Base-by-base conservation (phyloP, 2,113 vertebrate species). In the Anthoscopus minutus region DNA sequence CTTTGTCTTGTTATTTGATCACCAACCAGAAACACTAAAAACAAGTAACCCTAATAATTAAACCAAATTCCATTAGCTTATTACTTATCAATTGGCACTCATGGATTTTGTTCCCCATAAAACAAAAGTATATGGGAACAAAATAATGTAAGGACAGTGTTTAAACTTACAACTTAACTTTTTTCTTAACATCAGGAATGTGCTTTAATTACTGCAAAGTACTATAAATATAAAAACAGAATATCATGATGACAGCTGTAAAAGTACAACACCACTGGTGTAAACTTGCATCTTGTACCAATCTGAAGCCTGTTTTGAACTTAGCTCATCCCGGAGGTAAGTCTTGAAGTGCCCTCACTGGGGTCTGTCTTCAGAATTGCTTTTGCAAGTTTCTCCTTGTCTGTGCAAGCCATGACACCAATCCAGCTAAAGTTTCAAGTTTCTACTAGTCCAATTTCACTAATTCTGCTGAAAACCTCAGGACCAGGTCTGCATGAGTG, bases 401-500 rank as follows among this genome's bases (percentile, higher is more conserved):
- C 48, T 28, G 21, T 65, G n/a, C 45, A 88, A 77, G 42, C n/a
- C 12, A 4, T 31, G 51, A 74, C 25, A 66, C 10, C 38, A 53
- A 44, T 22, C 20, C 54, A 48, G 22, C 40, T 80, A 2, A 60
- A 53, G 37, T 44, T 30, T 21, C 14, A 66, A 35, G 9, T 21
- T 24, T 5, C 60, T 65, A 11, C 24, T 7, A 35, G 5, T 18
- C 71, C 38, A 58, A 9, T 40, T 48, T 51, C 53, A 51, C 15
- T 37, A n/a, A 50, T 35, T 74, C 50, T 91, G 11, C 54, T 38
- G 47, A 45, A n/a, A 61, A 33, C 3, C 13, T 8, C 40, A 60
- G 35, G 5, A 72, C 30, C 8, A 44, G 0, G 4, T n/a, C 53
- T 56, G 48, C 33, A 44, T 0, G 0, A 54, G 10, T 11, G 50